A percentile compares a stretch with the other conserved stretches of the same genome.
phyloP scores from a whole-genome alignment of 2,888 invertebrate genomes.

The Phlogophora meticulosa region DNA sequence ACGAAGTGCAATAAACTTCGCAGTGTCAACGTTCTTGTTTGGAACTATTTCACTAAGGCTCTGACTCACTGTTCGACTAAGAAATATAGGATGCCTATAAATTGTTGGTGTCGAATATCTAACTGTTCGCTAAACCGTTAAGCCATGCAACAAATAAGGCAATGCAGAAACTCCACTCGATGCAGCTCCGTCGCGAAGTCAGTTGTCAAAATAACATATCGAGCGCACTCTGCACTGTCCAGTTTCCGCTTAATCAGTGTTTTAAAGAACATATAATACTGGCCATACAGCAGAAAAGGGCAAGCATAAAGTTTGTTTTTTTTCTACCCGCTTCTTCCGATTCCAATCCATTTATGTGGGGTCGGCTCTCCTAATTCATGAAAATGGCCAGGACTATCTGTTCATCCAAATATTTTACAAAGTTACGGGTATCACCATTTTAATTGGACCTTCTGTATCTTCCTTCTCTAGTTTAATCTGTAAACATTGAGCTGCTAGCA shows the following conservation, averaged over 20 bases:
- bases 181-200: no score
- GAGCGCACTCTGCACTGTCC: background rate
- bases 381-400: no score
- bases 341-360: no score
- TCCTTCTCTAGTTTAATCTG: no score
- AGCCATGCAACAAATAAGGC: conserved; percentile 17
- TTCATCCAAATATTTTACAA: no score
- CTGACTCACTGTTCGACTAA: conserved; percentile 82
- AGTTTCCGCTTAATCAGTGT: no score
- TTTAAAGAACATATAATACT: no score
- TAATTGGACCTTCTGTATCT: conserved; percentile 17
- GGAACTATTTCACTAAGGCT: conserved; percentile 49
- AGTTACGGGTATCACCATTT: background rate
- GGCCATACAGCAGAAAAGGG: no score
- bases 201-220: background rate
- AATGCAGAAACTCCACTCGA: conserved; percentile 29
- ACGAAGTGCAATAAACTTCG: conserved; percentile 81
- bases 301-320: no score
- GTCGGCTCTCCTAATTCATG: no score
- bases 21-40: conserved; percentile 81
- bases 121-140: conserved; percentile 74
- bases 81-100: conserved; percentile 74
- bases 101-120: conserved; percentile 64
- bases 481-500: conserved; percentile 6
- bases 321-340: no score